Percentiles rank a stretch among this genome's conserved stretches.
These are phyloP conservation scores for Gymnoscopelus microlampas DNA, from an alignment of 2,797 vertebrate species.

Conservation along the genomic window DNA sequence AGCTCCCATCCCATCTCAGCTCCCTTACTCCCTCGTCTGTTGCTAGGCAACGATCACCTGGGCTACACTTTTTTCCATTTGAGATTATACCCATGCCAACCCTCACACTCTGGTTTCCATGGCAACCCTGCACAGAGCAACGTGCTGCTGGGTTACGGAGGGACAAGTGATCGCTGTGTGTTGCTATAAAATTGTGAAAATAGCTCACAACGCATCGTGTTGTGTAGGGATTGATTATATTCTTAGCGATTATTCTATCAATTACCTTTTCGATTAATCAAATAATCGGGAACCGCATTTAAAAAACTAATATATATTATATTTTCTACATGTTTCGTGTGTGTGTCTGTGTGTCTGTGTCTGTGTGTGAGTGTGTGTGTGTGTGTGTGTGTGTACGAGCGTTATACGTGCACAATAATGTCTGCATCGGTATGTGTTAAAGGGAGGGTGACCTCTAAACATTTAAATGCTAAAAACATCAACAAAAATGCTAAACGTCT, in stretches of 20 bases:
- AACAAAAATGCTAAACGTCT: too few relatives aligned
- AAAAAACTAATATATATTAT: too few relatives aligned
- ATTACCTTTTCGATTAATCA: too few relatives aligned
- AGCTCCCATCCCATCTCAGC: conserved; percentile 48
- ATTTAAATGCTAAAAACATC: too few relatives aligned
- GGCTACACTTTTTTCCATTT: conserved; percentile 66
- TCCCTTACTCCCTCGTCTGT: conserved; percentile 67
- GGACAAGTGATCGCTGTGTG: conserved; percentile 46
- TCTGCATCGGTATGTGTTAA: too few relatives aligned
- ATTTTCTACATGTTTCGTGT: too few relatives aligned
- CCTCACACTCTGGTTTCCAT: conserved; percentile 75
- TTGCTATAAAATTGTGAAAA: not conserved
- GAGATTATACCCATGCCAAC: conserved; percentile 77
- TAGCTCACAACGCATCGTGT: not conserved
- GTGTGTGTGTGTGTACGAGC: conserved; percentile 11
- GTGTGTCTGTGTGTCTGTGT: not conserved
- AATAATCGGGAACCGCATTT: too few relatives aligned
- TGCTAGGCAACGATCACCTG: conserved; percentile 84
- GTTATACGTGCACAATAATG: not conserved
- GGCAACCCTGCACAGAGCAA: conserved; percentile 60
- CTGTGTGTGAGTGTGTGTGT: conserved; percentile 15
- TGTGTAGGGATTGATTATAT: not conserved
- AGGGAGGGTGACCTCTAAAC: too few relatives aligned
- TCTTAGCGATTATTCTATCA: not conserved
- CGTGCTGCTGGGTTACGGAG: conserved; percentile 61